Base-by-base conservation (phyloP, 2,113 vertebrate genomes). In the Dolichallabes microphthalmus region DNA sequence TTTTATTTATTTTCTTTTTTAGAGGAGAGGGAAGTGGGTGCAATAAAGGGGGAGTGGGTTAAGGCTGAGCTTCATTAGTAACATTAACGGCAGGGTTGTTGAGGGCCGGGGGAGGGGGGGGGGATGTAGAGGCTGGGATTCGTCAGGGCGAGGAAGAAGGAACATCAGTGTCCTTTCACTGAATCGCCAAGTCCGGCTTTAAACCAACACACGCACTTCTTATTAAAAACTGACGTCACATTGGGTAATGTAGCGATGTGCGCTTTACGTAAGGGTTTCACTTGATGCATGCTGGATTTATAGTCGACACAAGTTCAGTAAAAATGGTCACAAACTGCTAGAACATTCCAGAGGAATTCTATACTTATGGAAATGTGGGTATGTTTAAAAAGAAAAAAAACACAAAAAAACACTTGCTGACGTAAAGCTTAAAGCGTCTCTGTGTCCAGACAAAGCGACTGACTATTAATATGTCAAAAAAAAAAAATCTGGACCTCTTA, bases 21-120 rank as follows among this genome's bases (percentile, higher is more conserved):
- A 74, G 68, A 45, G 57, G 69, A 57, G 66, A 88, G 86, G 85
- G 83, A 60, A 81, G 88, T 61, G 68, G 82, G 61, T 74, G 55
- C 39, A 79, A 27, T 82, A 80, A 0, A 0, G 4, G 39, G 39
- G 39, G 39, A 45, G 39, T n/a, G 4, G 6, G 35, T 88, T 78
- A 85, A 63, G 79, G 74, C 87, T 58, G 55, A 89, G 86, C 84
- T 60, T 89, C 73, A 81, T 78, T 89, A 77, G 73, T 88, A 39
- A 57, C 68, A 84, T 75, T 50, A 74, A 85, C 11, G 61, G 35
- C 25, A 12, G 83, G 74, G 71, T 78, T 83, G 83, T 64, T 86
- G 61, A 58, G 25, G 11, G 1, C 15, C 58, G 57, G 63, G 71
- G 58, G 25, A 27, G 87, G 69, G 39, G 39, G 39, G 39, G 4